phyloP scores from a whole-genome alignment of 1,140 invertebrate genomes.

The Cydia fagiglandana region DNA sequence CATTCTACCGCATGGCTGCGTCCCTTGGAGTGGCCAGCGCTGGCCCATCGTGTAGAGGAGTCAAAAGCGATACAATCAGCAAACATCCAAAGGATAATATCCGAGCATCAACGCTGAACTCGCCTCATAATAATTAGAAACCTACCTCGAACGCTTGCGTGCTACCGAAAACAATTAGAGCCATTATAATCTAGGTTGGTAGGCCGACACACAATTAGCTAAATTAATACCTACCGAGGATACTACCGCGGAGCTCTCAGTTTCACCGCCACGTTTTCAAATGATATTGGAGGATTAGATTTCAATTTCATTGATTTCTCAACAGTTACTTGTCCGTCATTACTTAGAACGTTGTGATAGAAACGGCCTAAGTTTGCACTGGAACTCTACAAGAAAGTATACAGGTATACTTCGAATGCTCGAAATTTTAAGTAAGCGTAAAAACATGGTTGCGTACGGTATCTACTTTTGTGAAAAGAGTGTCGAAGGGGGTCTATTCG shows the following conservation, averaged over 20 bases:
- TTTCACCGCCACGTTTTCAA: constrained; percentile 5
- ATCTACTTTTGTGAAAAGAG: no score
- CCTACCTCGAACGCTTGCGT: constrained; percentile 56
- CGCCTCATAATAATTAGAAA: constrained; percentile 61
- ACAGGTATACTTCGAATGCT: no score
- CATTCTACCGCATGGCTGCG: no score
- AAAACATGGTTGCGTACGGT: no score
- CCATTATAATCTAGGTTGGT: constrained; percentile 48
- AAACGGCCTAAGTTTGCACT: background rate
- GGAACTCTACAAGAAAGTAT: no score
- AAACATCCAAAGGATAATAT: constrained; percentile 10
- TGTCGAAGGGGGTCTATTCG: no score
- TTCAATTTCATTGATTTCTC: background rate
- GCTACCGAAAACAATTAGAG: constrained; percentile 64
- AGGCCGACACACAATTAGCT: constrained; percentile 50
- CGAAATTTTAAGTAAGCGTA: no score
- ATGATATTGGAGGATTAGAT: background rate
- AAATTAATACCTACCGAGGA: constrained; percentile 47
- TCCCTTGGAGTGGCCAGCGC: no score
- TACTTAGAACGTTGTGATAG: background rate
- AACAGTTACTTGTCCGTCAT: background rate
- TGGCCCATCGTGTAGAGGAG: no score
- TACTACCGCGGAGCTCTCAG: background rate
- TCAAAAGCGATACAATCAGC: background rate
- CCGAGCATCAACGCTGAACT: background rate